phyloP scores from a whole-genome alignment of 2,888 invertebrate species.

The Hemicrepidius hirtus region DNA sequence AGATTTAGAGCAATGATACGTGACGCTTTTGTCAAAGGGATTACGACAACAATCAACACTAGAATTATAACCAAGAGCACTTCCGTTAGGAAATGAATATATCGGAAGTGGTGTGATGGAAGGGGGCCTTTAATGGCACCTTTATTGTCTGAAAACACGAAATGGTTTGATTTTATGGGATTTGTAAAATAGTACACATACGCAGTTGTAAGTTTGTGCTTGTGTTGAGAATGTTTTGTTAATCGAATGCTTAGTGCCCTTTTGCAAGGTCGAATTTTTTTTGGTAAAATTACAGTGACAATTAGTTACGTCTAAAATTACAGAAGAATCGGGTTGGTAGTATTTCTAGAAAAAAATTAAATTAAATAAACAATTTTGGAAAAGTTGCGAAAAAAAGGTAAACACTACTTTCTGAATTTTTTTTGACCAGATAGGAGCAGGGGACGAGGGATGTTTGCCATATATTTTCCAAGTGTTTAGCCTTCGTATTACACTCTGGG shows the following conservation, averaged over 20 bases:
- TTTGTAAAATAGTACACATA: conserved; percentile 39
- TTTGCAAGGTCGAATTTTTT: background rate
- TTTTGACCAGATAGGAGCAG: too few relatives aligned
- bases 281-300: background rate
- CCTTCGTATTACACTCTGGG: too few relatives aligned
- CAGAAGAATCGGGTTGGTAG: too few relatives aligned
- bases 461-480: too few relatives aligned
- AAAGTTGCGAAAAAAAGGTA: too few relatives aligned
- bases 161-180: conserved; percentile 59
- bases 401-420: too few relatives aligned
- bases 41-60: background rate
- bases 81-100: conserved; percentile 62
- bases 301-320: background rate
- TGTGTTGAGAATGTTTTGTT: conserved; percentile 18
- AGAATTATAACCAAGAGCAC: conserved; percentile 56
- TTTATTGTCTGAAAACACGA: conserved; percentile 66
- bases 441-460: too few relatives aligned
- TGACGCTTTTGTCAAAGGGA: conserved; percentile 5
- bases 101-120: conserved; percentile 61
- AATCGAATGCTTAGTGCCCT: background rate
- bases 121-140: conserved; percentile 58
- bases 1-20: background rate
- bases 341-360: too few relatives aligned
- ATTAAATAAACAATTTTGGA: too few relatives aligned
- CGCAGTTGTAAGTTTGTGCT: conserved; percentile 24